These are phyloP conservation scores for Alsophila aescularia DNA, from an alignment of 2,888 invertebrate species.

Conservation along the genomic window DNA sequence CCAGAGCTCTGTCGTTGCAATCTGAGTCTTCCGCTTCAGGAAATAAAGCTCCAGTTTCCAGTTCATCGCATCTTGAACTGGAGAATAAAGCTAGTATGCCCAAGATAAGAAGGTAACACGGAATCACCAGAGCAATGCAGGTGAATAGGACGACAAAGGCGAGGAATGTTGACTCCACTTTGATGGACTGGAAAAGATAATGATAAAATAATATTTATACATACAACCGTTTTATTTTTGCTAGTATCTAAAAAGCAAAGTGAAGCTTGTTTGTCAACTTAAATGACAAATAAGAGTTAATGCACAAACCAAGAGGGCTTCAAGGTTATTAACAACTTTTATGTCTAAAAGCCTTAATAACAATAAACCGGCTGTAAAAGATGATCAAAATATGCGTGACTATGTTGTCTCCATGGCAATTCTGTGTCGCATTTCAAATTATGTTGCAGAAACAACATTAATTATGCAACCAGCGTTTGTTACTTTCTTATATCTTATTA, in stretches of 20 bases:
- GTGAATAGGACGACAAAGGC: constrained; percentile 86
- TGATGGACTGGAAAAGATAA: constrained; percentile 84
- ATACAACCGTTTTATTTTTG: background rate
- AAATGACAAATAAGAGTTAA: too few species aligned
- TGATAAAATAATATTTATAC: too few species aligned
- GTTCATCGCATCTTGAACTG: constrained; percentile 64
- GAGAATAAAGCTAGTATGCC: constrained; percentile 83
- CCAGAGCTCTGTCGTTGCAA: constrained; percentile 70
- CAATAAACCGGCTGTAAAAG: too few species aligned
- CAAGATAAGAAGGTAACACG: constrained; percentile 78
- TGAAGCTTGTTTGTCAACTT: too few species aligned
- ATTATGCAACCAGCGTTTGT: too few species aligned
- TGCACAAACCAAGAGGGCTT: too few species aligned
- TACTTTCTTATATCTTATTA: too few species aligned
- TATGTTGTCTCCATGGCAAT: too few species aligned
- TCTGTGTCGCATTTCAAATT: too few species aligned
- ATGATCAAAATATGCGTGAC: too few species aligned
- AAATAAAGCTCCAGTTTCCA: constrained; percentile 73
- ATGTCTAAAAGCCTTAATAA: too few species aligned
- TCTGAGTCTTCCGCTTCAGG: constrained; percentile 64
- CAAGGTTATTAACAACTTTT: background rate
- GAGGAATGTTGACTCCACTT: constrained; percentile 88
- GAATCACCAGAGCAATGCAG: constrained; percentile 86
- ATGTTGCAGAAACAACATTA: too few species aligned
- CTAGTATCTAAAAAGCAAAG: background rate